Conservation (phyloP, 2,797 vertebrate genomes). For the Sternotherus odoratus region DNA sequence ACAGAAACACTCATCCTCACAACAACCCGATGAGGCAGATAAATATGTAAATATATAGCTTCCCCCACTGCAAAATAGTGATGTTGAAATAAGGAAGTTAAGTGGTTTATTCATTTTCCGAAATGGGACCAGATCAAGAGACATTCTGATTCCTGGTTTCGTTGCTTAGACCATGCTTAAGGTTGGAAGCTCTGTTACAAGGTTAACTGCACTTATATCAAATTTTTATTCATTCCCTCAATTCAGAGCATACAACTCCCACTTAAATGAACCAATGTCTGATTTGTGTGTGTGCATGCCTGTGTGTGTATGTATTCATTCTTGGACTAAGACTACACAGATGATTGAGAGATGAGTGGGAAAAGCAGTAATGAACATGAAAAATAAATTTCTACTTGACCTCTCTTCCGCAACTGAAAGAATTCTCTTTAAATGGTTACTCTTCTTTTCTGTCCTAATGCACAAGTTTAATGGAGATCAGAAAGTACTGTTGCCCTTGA, state of each 20-base stretch:
- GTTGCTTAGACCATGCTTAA: neutral
- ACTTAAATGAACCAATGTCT: neutral
- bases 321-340: neutral
- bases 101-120: neutral
- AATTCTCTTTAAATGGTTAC: neutral
- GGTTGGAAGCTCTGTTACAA: neutral
- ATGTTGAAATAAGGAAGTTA: neutral
- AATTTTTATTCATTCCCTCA: neutral
- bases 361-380: neutral
- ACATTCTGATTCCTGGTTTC: neutral
- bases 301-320: neutral
- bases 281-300: neutral
- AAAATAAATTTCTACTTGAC: neutral
- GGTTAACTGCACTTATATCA: neutral
- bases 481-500: neutral
- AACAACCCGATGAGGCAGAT: fast-evolving
- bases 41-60: neutral
- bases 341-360: neutral
- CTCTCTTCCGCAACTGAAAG: neutral
- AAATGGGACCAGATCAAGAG: neutral
- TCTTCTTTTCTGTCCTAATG: neutral
- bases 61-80: neutral
- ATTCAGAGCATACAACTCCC: neutral
- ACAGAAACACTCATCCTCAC: neutral
- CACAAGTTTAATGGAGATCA: neutral